Evolutionary conservation across 2,113 vertebrate species (phyloP), one percentile per base, ranked within the genome.

Genomic region (Bufo gargarizans): DNA sequence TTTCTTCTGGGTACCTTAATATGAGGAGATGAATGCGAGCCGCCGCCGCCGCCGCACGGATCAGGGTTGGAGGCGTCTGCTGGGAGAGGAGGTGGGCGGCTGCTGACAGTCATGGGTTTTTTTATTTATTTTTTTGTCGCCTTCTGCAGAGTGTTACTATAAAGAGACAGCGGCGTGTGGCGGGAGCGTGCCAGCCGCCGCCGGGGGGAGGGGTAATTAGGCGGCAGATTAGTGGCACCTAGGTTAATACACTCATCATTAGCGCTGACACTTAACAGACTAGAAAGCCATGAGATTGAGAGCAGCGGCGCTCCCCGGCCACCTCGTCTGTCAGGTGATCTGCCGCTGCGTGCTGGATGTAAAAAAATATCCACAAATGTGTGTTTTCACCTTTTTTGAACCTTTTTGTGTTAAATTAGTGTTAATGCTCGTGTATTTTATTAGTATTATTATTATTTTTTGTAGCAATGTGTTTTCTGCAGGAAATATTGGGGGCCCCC

Each of bases 81-180:
- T 4, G 45, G 86, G 78, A 87, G 86, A 86, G 50, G 77, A 87
- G 86, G 86, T 87, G 86, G 86, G 86, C 50, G 65, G 63, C 22
- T 67, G 63, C 78, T 87, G 86, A 47, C 63, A 33, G 78, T 22
- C n/a, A 74, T 20, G 59, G 84, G 22, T 88, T 90, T 49, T 33
- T 33, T 33, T 33, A n/a, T 0, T 0, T 71, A 84, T 61, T 85
- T 65, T 81, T 65, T 67, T 82, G 61, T 85, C 22, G 59, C 50
- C 12, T 71, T 85, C 61, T 50, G 78, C 69, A 85, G 49, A 19
- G 69, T 85, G 86, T 71, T 9, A 89, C 82, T 77, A 86, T 89
- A 91, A 81, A 63, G 56, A 69, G 56, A 88, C 86, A 90, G 81
- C 3, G 82, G 59, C 71, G 76, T 78, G 77, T 72, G 50, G 53